Base-by-base conservation (phyloP, 2,113 vertebrate species). In the Columba livia region DNA sequence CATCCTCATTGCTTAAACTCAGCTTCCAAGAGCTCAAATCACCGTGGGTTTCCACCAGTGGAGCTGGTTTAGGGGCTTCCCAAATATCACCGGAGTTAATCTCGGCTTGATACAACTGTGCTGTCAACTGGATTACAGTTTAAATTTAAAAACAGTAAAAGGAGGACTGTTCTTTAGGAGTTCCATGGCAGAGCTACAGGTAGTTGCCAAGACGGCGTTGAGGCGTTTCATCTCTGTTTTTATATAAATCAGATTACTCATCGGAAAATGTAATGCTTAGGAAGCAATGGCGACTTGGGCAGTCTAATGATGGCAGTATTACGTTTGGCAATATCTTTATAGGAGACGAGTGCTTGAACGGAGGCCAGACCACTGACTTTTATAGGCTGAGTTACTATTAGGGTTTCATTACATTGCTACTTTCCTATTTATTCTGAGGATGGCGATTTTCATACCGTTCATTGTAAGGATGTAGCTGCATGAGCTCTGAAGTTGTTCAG, bases 281-380 rank as follows among this genome's bases (percentile, higher is more conserved):
- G 61, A 83, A 74, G 61, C 53, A 61, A 10, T 53, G 56, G 77
- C 0, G 2, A 12, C 58, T 66, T 56, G 44, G 53, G 23, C 60
- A 56, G 19, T 61, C 34, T 56, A n/a, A 44, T 82, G 38, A 19
- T 10, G 54, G 32, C 28, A 66, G 4, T 32, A 44, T 44, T 78
- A 72, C 50, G 31, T 66, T 66, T 61, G 38, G 53, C 31, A 31
- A 1, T 54, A 29, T 77, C 54, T 71, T 70, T 80, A 4, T 79
- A 6, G 32, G 48, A 54, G 13, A 44, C 6, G 5, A 60, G 20
- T 15, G 18, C 10, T 38, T 48, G n/a, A 42, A 44, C 0, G 6
- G 79, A 44, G 79, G 34, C 57, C 17, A 1, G n/a, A 10, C 26
- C 31, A 10, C 38, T 17, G 47, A 32, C 51, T 58, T 53, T 29